Evolutionary conservation across 2,888 invertebrate species (phyloP).

Genomic region (Tipula vernalis): DNA sequence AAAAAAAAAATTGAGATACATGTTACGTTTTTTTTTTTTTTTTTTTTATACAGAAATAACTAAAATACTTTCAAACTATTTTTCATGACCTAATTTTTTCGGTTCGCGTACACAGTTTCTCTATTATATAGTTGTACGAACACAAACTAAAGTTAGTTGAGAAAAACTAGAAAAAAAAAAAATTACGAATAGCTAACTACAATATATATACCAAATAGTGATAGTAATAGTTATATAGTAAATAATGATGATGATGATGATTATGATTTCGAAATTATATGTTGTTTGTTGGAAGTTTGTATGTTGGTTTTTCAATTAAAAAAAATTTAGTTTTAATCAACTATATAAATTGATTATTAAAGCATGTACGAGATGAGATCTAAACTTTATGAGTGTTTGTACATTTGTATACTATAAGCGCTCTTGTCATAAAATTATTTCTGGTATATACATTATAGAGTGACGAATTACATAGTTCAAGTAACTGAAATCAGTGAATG

Average conservation of each 20-base stretch:
- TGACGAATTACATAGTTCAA: not conserved
- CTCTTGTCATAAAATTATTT: not conserved
- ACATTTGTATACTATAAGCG: not conserved
- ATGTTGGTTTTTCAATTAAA: not conserved
- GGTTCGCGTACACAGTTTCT: not conserved
- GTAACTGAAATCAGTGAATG: too few relatives aligned
- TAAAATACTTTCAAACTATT: not conserved
- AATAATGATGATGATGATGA: not conserved
- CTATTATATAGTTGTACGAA: not conserved
- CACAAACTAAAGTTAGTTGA: not conserved
- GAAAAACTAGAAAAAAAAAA: not conserved
- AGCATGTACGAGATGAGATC: not conserved
- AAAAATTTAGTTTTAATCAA: not conserved
- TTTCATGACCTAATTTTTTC: not conserved
- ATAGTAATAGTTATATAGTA: not conserved
- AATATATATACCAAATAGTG: not conserved
- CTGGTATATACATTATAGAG: not conserved
- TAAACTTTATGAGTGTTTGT: not conserved
- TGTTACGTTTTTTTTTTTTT: not conserved
- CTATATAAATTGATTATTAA: not conserved
- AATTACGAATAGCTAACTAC: not conserved
- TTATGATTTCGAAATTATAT: not conserved
- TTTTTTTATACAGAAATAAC: not conserved
- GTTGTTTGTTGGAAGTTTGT: not conserved
- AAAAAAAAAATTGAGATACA: not conserved